A percentile compares a stretch with the other conserved stretches of the same genome.
Evolutionary conservation across 1,140 invertebrate genomes (phyloP).

Genomic region (Sarcophaga peregrina): DNA sequence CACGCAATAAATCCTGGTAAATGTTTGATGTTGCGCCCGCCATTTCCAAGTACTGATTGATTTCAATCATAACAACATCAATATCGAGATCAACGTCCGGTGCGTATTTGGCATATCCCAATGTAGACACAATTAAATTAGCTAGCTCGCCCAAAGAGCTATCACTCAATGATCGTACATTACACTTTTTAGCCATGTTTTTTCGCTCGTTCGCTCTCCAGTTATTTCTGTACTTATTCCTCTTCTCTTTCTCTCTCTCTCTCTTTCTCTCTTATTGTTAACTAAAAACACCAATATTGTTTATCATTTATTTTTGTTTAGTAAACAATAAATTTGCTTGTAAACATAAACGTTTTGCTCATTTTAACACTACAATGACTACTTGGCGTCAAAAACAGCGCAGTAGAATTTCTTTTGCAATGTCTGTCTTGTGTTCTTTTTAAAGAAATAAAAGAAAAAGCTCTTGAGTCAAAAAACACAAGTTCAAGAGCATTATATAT

Average conservation of each 20-base stretch:
- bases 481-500: neutral
- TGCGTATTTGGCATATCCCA: conserved; percentile 60
- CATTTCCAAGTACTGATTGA: conserved; percentile 70
- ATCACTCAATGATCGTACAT: conserved; percentile 60
- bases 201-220: neutral
- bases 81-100: conserved; percentile 70
- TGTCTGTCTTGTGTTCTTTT: too few species aligned
- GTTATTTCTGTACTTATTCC: too few species aligned
- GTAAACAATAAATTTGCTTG: conserved; percentile 15
- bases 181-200: conserved; percentile 62
- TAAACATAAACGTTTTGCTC: neutral
- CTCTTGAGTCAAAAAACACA: neutral
- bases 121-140: conserved; percentile 62
- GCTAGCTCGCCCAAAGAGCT: conserved; percentile 59
- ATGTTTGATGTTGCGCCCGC: conserved; percentile 72
- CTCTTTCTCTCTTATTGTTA: neutral
- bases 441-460: too few species aligned
- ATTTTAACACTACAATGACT: too few species aligned
- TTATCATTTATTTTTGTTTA: neutral
- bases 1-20: conserved; percentile 73
- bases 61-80: conserved; percentile 69
- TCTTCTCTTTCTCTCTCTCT: neutral
- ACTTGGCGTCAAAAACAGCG: too few species aligned
- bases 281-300: too few species aligned
- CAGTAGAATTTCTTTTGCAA: too few species aligned